Evolutionary conservation across 2,113 vertebrate species (phyloP).

Genomic region (Oreochromis tanganicae): DNA sequence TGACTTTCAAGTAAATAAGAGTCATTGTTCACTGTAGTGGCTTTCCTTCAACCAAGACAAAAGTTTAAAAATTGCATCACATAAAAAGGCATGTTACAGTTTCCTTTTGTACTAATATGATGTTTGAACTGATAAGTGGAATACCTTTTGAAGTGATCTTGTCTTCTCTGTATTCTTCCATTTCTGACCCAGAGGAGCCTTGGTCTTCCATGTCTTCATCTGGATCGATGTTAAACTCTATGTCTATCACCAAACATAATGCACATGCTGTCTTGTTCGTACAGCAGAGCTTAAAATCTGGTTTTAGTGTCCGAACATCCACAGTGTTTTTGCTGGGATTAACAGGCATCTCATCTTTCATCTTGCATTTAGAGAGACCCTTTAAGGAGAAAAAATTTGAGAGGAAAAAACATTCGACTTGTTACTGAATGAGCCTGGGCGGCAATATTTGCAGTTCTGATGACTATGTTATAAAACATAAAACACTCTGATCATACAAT

Average conservation of each 20-base stretch:
- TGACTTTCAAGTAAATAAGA: neutral
- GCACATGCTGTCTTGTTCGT: slow-evolving; percentile 32
- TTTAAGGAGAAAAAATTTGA: neutral
- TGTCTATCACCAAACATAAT: slow-evolving; percentile 73
- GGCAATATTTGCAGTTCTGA: neutral
- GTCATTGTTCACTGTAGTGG: neutral
- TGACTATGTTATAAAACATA: neutral
- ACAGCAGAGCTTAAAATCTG: slow-evolving; percentile 72
- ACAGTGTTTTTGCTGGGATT: neutral
- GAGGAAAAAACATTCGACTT: neutral
- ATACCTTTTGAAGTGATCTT: slow-evolving; percentile 14
- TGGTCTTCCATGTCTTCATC: neutral
- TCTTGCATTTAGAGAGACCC: slow-evolving; percentile 53
- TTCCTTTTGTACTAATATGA: neutral
- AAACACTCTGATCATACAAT: neutral
- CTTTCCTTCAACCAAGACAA: neutral
- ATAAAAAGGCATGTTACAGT: neutral
- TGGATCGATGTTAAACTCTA: slow-evolving; percentile 41
- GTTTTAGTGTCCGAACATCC: slow-evolving; percentile 24
- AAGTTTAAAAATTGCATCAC: neutral
- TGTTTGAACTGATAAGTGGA: neutral
- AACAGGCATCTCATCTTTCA: neutral
- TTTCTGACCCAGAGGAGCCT: neutral
- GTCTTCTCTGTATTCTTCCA: neutral
- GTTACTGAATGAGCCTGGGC: neutral